Percentiles rank a stretch among this genome's conserved stretches.
These are phyloP conservation scores for Fratercula arctica DNA, from an alignment of 2,797 vertebrate species.

Conservation along the genomic window DNA sequence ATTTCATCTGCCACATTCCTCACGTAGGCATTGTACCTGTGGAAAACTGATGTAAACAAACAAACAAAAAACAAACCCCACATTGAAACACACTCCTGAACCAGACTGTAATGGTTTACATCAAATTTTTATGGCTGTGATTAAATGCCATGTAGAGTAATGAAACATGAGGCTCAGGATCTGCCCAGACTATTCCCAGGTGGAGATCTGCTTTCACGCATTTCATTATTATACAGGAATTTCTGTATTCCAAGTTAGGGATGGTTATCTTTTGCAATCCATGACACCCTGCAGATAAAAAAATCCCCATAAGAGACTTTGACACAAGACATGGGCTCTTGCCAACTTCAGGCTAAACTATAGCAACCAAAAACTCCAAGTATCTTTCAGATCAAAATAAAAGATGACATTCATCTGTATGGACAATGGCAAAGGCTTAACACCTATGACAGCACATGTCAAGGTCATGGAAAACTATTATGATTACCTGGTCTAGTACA, in stretches of 20 bases:
- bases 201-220: background rate
- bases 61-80: background rate
- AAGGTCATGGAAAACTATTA: background rate
- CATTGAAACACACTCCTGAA: background rate
- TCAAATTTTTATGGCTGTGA: background rate
- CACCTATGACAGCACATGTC: background rate
- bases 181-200: background rate
- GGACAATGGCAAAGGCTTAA: background rate
- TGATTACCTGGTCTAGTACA: background rate
- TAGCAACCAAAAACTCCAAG: background rate
- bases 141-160: background rate
- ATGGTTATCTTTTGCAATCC: background rate
- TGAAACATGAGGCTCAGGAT: background rate
- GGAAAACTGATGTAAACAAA: background rate
- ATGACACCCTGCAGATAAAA: background rate
- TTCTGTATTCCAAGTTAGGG: background rate
- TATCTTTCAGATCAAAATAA: background rate
- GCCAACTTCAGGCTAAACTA: background rate
- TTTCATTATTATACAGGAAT: background rate
- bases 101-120: background rate
- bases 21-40: fast-evolving
- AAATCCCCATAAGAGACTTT: fast-evolving
- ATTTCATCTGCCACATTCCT: background rate
- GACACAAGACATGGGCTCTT: background rate
- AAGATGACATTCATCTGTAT: fast-evolving